Evolutionary conservation across 2,113 vertebrate species (phyloP).

Genomic region (Plestiodon gilberti): DNA sequence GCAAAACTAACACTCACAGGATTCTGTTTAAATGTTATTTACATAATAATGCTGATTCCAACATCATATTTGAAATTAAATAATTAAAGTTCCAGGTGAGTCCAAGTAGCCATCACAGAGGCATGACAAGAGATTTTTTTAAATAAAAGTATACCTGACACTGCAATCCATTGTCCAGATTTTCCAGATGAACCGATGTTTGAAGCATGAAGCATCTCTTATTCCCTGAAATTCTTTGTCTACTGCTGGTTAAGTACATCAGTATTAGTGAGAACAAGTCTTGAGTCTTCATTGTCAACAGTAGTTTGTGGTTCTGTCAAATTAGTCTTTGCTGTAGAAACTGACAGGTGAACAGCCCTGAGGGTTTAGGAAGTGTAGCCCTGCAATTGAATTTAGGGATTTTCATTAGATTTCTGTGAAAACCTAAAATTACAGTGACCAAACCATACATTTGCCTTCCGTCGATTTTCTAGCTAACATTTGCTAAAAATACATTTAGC

Average conservation of each 20-base stretch:
- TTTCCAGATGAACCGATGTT: not conserved
- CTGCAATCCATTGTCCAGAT: too few species aligned
- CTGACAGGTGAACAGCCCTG: conserved; percentile 52
- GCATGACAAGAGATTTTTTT: too few species aligned
- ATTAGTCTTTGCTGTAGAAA: not conserved
- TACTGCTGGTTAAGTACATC: not conserved
- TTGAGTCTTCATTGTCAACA: conserved; percentile 29
- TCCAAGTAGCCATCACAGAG: too few species aligned
- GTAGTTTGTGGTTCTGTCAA: conserved; percentile 17
- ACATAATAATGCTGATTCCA: too few species aligned
- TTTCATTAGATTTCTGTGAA: not conserved
- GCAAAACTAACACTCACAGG: too few species aligned
- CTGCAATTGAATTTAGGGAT: conserved; percentile 33
- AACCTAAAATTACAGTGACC: conserved; percentile 24
- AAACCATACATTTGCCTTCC: conserved; percentile 38
- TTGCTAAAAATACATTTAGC: conserved; percentile 34
- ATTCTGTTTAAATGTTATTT: too few species aligned
- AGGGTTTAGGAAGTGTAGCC: conserved; percentile 9
- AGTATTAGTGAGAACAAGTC: not conserved
- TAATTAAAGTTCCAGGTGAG: too few species aligned
- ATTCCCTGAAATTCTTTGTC: not conserved
- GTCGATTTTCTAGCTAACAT: not conserved
- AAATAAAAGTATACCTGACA: too few species aligned
- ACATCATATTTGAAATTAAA: too few species aligned
- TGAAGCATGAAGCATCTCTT: not conserved